Base-by-base conservation (phyloP, 2,888 invertebrate genomes). In the Euplexia lucipara region DNA sequence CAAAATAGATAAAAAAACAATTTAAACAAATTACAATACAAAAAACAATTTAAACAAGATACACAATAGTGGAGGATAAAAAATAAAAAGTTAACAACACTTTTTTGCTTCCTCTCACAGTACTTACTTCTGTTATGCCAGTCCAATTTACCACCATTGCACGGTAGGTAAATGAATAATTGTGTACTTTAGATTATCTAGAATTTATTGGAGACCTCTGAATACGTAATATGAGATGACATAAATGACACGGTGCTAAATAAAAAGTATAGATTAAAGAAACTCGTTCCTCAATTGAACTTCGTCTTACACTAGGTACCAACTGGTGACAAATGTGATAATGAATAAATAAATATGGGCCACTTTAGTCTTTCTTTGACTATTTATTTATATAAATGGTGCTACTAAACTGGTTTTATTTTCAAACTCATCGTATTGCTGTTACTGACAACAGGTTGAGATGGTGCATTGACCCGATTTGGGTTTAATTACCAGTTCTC, bases 391-490 rank as follows among this genome's bases (percentile, higher is more conserved):
- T 34, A 58, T 58, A 10, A 34, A 10, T 20, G 10, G 26, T 39
- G 34, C 9, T 58, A 41, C 2, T 14, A 59, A 70, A 70, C 70
- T 34, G 47, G 65, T 65, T 65, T 63, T 14, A 16, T 26, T 39
- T 41, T 59, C 26, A 1, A 65, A n/a, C 26, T 34, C 1, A 7
- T 30, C 20, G 10, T n/a, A 45, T 0, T 26, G 12, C 22, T n/a
- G 18, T 41, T 16, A 39, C 41, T 52, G 34, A n/a, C n/a, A 70
- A 53, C 71, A 61, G 32, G 58, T 67, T 70, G 8, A 18, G 35
- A 37, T 37, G 35, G 68, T 48, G 16, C 47, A 61, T 30, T 48
- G 52, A 71, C 53, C 72, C 18, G 16, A 45, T 42, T 41, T 10
- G 41, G 20, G 26, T 53, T 63, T 32, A 32, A 48, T 39, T 66